Conservation (phyloP, 2,888 invertebrate genomes). For the Coelogynopora nodosa region DNA sequence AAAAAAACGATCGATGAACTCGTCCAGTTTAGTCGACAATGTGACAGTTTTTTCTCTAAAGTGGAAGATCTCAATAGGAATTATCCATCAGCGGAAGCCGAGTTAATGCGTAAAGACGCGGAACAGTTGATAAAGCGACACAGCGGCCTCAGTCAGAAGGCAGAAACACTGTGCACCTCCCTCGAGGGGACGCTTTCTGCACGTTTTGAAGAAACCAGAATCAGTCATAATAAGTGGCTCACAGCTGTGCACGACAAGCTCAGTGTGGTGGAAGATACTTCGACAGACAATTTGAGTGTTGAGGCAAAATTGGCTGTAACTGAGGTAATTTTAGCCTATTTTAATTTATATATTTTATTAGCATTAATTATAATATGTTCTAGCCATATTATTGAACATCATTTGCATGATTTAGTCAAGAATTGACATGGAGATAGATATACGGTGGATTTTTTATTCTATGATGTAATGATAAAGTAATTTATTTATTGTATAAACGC, state of each 20-base stretch:
- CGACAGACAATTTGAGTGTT: slow-evolving; percentile 15
- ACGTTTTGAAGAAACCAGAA: background rate
- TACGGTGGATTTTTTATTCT: too few species aligned
- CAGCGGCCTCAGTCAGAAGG: background rate
- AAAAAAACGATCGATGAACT: background rate
- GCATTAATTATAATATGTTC: too few species aligned
- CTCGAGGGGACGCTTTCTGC: background rate
- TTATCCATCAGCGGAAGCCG: background rate
- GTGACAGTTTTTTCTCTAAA: background rate
- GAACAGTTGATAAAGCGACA: background rate
- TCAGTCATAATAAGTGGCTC: background rate
- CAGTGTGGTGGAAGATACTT: background rate
- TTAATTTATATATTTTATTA: too few species aligned
- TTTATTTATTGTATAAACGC: too few species aligned
- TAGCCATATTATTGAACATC: too few species aligned
- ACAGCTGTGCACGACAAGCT: background rate
- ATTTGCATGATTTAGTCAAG: too few species aligned
- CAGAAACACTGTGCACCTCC: background rate
- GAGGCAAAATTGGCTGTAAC: background rate
- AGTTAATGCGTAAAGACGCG: background rate
- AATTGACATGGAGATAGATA: too few species aligned
- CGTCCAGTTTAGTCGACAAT: background rate
- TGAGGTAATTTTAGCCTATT: too few species aligned
- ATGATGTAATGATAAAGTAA: too few species aligned
- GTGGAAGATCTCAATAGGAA: background rate